Base-by-base conservation (phyloP, 2,888 invertebrate genomes). In the Alentia gelatinosa region DNA sequence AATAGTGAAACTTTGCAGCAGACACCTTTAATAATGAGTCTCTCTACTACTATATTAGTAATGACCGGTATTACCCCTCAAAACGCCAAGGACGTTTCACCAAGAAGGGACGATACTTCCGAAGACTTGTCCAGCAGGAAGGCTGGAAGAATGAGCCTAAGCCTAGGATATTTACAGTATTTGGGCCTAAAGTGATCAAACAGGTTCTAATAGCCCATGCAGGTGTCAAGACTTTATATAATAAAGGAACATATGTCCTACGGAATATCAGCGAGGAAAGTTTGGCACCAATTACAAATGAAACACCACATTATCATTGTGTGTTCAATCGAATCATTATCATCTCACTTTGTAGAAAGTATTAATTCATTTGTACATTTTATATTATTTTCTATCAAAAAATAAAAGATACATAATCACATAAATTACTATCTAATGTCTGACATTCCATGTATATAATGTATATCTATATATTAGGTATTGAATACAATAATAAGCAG, bases 41-140 rank as follows among this genome's bases (percentile, higher is more conserved):
- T 92, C 7, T 89, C 90, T 9, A 91, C 92, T n/a, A n/a, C n/a
- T n/a, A n/a, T n/a, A 75, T 92, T 7, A 90, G 88, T 19, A 92
- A 92, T 91, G 92, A 92, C 68, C 91, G 91, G 26, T 90, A 91
- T n/a, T 92, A 92, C 42, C 92, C 92, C 0, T 63, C 50, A 23
- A n/a, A n/a, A 30, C 89, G 26, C 5, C 42, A 37, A 26, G 42
- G 47, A 26, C 79, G 75, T 9, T 39, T 47, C n/a, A 63, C 15
- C 0, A 47, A 50, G 35, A 79, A 35, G 12, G 83, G 15, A 9
- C 30, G 50, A 23, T 30, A 90, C 50, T 47, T 35, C 19, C 74
- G 50, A 33, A 47, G 50, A 40, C 33, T 30, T 37, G 86, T 86
- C 7, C 75, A 79, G 39, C 50, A 63, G 42, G 30, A 37, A 9